These are phyloP conservation scores for Gobionotothen gibberifrons DNA, from an alignment of 2,797 vertebrate genomes.

Conservation along the genomic window DNA sequence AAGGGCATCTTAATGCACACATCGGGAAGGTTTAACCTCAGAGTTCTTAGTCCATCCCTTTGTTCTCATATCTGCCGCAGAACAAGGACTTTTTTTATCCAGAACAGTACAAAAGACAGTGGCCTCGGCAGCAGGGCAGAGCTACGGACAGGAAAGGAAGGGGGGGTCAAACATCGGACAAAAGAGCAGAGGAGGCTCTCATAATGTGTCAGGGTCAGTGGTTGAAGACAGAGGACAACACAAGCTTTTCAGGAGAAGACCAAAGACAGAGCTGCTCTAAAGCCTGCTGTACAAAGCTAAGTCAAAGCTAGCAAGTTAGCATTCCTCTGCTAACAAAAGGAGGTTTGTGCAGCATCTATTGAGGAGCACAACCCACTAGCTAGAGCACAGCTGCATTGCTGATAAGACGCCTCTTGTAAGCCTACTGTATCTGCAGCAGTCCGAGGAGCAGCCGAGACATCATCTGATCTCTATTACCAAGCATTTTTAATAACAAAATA, in stretches of 20 bases:
- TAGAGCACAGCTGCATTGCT: slow-evolving; percentile 23
- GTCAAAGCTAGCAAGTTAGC: slow-evolving; percentile 43
- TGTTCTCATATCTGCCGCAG: slow-evolving; percentile 8
- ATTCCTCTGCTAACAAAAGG: slow-evolving; percentile 55
- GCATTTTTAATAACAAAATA: background rate
- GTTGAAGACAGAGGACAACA: slow-evolving; percentile 51
- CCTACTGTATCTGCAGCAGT: slow-evolving; percentile 21
- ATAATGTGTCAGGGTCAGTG: slow-evolving; percentile 53
- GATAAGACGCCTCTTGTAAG: slow-evolving; percentile 42
- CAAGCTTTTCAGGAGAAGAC: slow-evolving; percentile 50
- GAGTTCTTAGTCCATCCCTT: background rate
- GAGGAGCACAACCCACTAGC: slow-evolving; percentile 31
- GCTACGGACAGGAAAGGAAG: background rate
- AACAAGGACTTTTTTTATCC: slow-evolving; percentile 2
- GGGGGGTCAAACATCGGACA: slow-evolving; percentile 26
- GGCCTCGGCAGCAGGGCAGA: slow-evolving; percentile 13
- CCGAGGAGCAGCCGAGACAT: slow-evolving; percentile 12
- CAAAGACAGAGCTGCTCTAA: slow-evolving; percentile 39
- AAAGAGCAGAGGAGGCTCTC: slow-evolving; percentile 43
- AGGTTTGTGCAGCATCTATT: slow-evolving; percentile 53
- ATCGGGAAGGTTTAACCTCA: background rate
- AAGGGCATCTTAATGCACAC: background rate
- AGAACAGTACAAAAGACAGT: slow-evolving; percentile 42
- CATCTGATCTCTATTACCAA: slow-evolving; percentile 17
- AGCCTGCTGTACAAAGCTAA: slow-evolving; percentile 47